These are phyloP conservation scores for Phylloscopus trochiloides DNA, from an alignment of 2,113 vertebrate genomes.

Conservation along the genomic window DNA sequence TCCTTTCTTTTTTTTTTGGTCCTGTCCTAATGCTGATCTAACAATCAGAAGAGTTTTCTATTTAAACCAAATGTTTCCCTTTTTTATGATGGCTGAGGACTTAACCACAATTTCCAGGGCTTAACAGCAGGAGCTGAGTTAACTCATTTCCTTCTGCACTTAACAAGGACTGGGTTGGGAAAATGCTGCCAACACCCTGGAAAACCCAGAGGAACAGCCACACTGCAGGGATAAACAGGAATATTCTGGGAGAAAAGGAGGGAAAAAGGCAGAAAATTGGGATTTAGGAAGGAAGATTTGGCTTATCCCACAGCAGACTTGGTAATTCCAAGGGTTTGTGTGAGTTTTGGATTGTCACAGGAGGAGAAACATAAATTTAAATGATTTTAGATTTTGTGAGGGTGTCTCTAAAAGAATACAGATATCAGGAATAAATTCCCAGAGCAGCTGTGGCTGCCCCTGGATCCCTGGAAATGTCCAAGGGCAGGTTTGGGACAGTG, in stretches of 20 bases:
- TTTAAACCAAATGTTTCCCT: constrained; percentile 65
- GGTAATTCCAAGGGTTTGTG: no score
- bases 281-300: neutral
- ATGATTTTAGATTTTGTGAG: rapidly evolving
- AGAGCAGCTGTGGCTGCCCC: neutral
- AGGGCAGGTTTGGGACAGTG: neutral
- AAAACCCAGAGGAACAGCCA: neutral
- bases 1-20: neutral
- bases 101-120: constrained; percentile 61
- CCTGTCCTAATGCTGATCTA: constrained; percentile 25
- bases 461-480: neutral
- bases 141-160: constrained; percentile 68
- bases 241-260: neutral
- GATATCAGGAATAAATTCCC: neutral
- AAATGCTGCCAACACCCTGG: constrained; percentile 4
- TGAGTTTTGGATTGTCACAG: neutral
- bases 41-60: constrained; percentile 55
- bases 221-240: neutral
- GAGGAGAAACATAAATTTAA: neutral
- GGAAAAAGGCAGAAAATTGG: neutral
- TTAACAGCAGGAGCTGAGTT: constrained; percentile 64
- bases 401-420: neutral
- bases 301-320: neutral
- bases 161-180: constrained; percentile 25
- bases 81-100: constrained; percentile 35